A percentile compares a stretch with the other conserved stretches of the same genome.
Evolutionary conservation across 2,888 invertebrate species (phyloP).

Genomic region (Graphium colonna): DNA sequence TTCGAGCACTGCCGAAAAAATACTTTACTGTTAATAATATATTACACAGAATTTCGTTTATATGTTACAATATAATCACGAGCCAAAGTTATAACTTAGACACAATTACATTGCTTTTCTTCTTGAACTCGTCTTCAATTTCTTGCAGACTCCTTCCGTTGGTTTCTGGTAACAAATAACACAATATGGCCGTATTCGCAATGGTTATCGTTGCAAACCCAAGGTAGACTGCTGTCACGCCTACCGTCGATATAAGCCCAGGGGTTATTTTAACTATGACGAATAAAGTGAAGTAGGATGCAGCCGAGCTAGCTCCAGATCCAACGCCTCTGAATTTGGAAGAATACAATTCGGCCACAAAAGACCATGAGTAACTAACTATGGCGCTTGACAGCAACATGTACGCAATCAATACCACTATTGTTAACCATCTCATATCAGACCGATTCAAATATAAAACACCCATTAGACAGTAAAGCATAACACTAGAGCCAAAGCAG

Average conservation of each 20-base stretch:
- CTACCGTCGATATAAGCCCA: conserved; percentile 36
- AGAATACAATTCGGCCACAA: conserved; percentile 50
- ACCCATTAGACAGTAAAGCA: conserved; percentile 35
- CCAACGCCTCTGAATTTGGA: conserved; percentile 47
- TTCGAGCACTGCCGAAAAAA: too few species aligned
- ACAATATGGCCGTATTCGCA: conserved; percentile 34
- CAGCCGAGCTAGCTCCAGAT: conserved; percentile 43
- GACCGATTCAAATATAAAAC: conserved; percentile 37
- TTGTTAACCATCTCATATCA: conserved; percentile 38
- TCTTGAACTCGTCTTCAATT: conserved; percentile 82
- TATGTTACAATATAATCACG: too few species aligned
- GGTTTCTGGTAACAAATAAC: conserved; percentile 50
- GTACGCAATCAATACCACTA: conserved; percentile 40
- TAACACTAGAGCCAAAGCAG: conserved; percentile 33
- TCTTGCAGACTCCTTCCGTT: conserved; percentile 83
- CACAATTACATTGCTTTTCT: conserved; percentile 46
- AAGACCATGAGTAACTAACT: conserved; percentile 45
- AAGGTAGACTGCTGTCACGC: conserved; percentile 40
- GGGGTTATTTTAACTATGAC: conserved; percentile 47
- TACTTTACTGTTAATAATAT: too few species aligned
- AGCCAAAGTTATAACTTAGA: conserved; percentile 15
- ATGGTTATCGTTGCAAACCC: conserved; percentile 39
- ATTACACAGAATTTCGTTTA: too few species aligned
- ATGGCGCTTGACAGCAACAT: conserved; percentile 38
- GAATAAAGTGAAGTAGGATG: conserved; percentile 44